Evolutionary conservation across 2,888 invertebrate genomes (phyloP), one percentile per base, ranked within the genome.

Genomic region (Pollenia angustigena): DNA sequence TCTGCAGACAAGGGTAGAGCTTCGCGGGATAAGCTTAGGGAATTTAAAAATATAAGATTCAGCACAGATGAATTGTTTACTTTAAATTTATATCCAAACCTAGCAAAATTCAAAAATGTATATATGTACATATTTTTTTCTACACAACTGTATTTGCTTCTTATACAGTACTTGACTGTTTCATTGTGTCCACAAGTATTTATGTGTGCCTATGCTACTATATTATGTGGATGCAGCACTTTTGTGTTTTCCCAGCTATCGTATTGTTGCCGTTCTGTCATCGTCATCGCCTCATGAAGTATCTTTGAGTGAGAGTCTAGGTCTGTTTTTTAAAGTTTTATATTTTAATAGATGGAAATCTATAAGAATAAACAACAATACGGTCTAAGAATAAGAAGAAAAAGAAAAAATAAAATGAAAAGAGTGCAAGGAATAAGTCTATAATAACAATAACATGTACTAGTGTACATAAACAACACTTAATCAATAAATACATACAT

Each of bases 401-500:
- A 46, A 40, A 3, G 32, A 11, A 60, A 48, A 60, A 48, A 62
- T n/a, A 42, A 16, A 72, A 56, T 32, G 44, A 56, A 62, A 74
- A 74, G 32, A 44, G 11, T 48, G 23, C 8, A 50, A 52, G 56
- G n/a, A 48, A 64, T 1, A 23, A 64, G 4, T 75, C 46, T 32
- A 80, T 16, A 58, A 48, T 74, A 68, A 58, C 6, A 68, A 44
- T 18, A 64, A 64, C 8, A 56, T 42, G 46, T 56, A 48, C n/a
- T 46, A 48, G 48, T 32, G 16, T 46, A 23, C 54, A 58, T 44
- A 62, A 72, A 76, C 60, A 68, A 52, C 40, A 60, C 69, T 75
- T 82, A 76, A 82, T 82, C 82, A 82, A 82, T 76, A 82, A 76
- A 42, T 54, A n/a, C n/a, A n/a, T n/a, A n/a, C n/a, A n/a, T n/a